Conservation (phyloP, 2,797 vertebrate species). For the Percopsis omiscomaycus region DNA sequence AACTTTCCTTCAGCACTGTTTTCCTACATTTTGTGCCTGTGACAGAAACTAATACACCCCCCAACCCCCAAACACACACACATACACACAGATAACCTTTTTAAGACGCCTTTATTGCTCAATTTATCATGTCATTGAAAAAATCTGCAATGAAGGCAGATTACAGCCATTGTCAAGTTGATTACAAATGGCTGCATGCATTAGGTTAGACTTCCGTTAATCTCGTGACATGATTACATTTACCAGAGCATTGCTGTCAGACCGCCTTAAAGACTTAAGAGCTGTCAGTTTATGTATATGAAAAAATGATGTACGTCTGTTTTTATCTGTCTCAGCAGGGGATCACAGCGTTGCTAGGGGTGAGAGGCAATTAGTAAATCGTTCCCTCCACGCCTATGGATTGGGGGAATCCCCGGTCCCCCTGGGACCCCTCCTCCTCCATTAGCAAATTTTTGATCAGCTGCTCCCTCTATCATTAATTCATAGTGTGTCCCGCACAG, state of each 20-base stretch:
- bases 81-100: constrained; percentile 6
- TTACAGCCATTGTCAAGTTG: background rate
- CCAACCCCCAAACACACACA: background rate
- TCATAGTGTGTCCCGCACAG: constrained; percentile 68
- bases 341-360: constrained; percentile 32
- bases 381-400: constrained; percentile 37
- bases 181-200: constrained; percentile 2
- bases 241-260: constrained; percentile 1
- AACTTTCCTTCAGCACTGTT: background rate
- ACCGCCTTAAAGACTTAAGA: constrained; percentile 21
- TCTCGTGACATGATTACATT: constrained; percentile 30
- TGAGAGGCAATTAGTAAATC: constrained; percentile 58
- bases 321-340: constrained; percentile 50
- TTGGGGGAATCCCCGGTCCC: constrained; percentile 55
- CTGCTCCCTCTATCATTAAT: constrained; percentile 76
- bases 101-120: background rate
- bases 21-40: background rate
- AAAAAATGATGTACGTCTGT: constrained; percentile 35
- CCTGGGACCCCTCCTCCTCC: constrained; percentile 63
- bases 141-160: background rate
- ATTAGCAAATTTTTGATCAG: constrained; percentile 80
- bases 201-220: constrained; percentile 29
- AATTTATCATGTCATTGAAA: constrained; percentile 18
- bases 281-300: constrained; percentile 20
- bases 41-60: too few species aligned